Conservation (phyloP, 2,797 vertebrate genomes). For the Valencia hispanica region DNA sequence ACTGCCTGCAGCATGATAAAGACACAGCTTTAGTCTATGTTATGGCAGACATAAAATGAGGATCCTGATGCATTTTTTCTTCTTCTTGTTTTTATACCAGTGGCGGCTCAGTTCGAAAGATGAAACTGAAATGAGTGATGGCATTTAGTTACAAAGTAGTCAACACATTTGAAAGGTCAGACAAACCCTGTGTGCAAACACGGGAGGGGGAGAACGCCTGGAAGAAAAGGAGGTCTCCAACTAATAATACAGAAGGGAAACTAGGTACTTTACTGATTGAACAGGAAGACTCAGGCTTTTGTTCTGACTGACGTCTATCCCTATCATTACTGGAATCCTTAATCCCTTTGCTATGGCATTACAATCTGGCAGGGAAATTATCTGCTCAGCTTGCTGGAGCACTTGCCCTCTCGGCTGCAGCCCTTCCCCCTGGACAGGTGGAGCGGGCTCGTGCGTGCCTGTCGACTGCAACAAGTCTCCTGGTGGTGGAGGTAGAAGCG, state of each 20-base stretch:
- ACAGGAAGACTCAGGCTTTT: slow-evolving; percentile 54
- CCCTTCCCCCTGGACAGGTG: slow-evolving; percentile 83
- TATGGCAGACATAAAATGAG: slow-evolving; percentile 16
- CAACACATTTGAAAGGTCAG: slow-evolving; percentile 18
- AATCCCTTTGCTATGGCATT: slow-evolving; percentile 30
- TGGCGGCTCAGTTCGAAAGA: not conserved
- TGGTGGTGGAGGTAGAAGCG: slow-evolving; percentile 91
- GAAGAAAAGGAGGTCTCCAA: slow-evolving; percentile 18
- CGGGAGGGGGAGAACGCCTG: slow-evolving; percentile 20
- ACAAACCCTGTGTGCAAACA: slow-evolving; percentile 34
- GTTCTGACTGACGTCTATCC: slow-evolving; percentile 25
- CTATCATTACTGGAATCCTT: slow-evolving; percentile 33
- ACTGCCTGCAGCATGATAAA: slow-evolving; percentile 13
- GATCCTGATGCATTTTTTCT: slow-evolving; percentile 2
- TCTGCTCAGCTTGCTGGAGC: slow-evolving; percentile 95
- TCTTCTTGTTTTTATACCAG: slow-evolving; percentile 4
- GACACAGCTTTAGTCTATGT: slow-evolving; percentile 24
- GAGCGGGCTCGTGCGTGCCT: slow-evolving; percentile 83
- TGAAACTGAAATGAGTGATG: not conserved
- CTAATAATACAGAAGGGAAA: slow-evolving; percentile 18
- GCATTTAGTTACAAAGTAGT: not conserved
- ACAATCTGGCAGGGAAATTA: slow-evolving; percentile 76
- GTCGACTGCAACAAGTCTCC: slow-evolving; percentile 90
- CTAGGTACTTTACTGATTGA: slow-evolving; percentile 6
- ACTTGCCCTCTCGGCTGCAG: slow-evolving; percentile 89